These are phyloP conservation scores for Drosophila demipolita DNA, from an alignment of 2,888 invertebrate genomes.

Conservation along the genomic window DNA sequence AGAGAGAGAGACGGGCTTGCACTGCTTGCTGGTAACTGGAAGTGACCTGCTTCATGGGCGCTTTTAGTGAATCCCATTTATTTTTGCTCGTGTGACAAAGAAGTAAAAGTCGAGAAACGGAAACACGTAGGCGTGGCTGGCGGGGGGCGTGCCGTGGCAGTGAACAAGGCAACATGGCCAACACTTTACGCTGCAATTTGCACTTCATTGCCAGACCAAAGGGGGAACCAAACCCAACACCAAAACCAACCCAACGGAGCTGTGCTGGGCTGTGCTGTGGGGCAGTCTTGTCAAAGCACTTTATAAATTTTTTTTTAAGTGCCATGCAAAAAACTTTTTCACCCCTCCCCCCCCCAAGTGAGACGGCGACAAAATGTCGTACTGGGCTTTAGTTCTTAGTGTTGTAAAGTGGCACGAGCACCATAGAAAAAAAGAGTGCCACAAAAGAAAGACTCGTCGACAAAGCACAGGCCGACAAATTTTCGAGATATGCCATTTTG, in stretches of 20 bases:
- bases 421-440: constrained; percentile 52
- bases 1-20: not conserved
- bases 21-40: constrained; percentile 46
- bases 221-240: not conserved
- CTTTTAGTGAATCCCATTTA: constrained; percentile 37
- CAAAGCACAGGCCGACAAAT: constrained; percentile 9
- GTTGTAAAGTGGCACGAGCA: constrained; percentile 50
- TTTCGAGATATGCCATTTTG: constrained; percentile 8
- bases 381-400: constrained; percentile 41
- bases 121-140: constrained; percentile 25
- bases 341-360: constrained; percentile 12
- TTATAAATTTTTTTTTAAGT: constrained; percentile 76
- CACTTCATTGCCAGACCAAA: constrained; percentile 73
- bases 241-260: not conserved
- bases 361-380: constrained; percentile 19
- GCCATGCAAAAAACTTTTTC: constrained; percentile 63
- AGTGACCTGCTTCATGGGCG: constrained; percentile 55
- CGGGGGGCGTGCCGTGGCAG: constrained; percentile 18
- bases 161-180: constrained; percentile 49
- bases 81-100: constrained; percentile 64
- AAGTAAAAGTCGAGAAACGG: constrained; percentile 70
- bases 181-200: constrained; percentile 78
- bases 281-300: constrained; percentile 73
- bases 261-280: constrained; percentile 24
- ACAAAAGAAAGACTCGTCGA: constrained; percentile 41